A percentile compares a stretch with the other conserved stretches of the same genome.
These are phyloP conservation scores for Thryonomys swinderianus DNA, from an alignment of 2,113 vertebrate species.

Conservation along the genomic window DNA sequence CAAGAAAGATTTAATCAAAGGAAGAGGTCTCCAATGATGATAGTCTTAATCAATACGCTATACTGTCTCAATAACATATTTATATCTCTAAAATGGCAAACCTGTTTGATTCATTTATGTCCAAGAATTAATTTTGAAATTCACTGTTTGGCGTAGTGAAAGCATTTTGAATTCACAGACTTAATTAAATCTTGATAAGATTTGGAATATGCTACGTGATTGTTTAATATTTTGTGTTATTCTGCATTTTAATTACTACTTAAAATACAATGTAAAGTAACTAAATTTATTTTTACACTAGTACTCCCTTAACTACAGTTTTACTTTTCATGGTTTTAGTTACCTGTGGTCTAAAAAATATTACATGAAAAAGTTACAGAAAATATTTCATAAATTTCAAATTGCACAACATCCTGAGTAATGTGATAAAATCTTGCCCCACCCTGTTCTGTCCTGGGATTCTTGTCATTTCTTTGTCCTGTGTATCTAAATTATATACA, in stretches of 20 bases:
- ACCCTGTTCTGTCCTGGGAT: not conserved
- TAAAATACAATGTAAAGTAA: not conserved
- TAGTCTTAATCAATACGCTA: not conserved
- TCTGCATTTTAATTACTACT: conserved; percentile 27
- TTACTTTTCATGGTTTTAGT: not conserved
- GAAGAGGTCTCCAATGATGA: not conserved
- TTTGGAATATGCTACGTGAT: not conserved
- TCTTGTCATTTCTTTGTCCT: no score
- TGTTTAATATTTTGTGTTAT: not conserved
- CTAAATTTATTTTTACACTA: not conserved
- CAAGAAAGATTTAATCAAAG: not conserved
- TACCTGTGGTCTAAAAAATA: not conserved
- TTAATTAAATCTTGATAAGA: not conserved
- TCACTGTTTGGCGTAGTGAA: not conserved
- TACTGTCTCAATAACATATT: not conserved
- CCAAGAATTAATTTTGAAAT: conserved; percentile 33
- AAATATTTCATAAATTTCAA: not conserved
- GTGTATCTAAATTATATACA: not conserved
- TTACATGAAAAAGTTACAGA: not conserved
- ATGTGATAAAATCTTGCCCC: not conserved
- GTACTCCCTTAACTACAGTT: not conserved
- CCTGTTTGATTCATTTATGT: not conserved
- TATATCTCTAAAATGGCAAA: conserved; percentile 45
- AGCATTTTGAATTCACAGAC: not conserved
- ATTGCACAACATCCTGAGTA: not conserved